phyloP scores from a whole-genome alignment of 2,113 vertebrate genomes.

The Lasiurus cinereus region DNA sequence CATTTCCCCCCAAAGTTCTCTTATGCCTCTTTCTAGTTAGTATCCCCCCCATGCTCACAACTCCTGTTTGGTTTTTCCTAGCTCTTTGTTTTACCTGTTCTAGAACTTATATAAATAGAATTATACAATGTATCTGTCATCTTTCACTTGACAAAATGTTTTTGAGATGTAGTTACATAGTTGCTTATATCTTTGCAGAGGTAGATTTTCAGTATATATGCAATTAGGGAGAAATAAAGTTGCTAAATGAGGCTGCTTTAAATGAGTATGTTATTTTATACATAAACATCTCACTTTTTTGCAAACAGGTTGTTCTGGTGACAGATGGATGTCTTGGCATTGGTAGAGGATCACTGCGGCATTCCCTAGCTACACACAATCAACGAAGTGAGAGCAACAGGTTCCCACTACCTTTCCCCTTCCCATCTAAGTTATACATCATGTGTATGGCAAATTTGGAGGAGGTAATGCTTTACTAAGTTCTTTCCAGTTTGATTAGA shows the following conservation, averaged over 20 bases:
- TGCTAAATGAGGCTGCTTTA: not conserved
- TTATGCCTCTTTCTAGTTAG: not conserved
- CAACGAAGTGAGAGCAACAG: conserved; percentile 94
- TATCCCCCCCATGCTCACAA: not conserved
- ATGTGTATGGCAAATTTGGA: conserved; percentile 98
- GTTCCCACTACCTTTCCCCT: conserved; percentile 97
- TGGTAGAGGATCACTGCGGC: conserved; percentile 95
- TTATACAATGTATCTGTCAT: not conserved
- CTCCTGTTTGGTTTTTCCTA: not conserved
- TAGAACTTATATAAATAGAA: not conserved
- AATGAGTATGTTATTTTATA: not conserved
- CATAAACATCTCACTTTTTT: conserved; percentile 53
- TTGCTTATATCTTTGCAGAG: not conserved
- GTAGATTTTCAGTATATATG: not conserved
- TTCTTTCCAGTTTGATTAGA: conserved; percentile 41
- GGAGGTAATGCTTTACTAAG: conserved; percentile 90
- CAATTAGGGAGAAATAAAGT: not conserved
- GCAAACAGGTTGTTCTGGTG: conserved; percentile 94
- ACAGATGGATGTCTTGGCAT: conserved; percentile 98
- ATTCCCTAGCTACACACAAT: conserved; percentile 93
- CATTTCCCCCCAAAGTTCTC: not conserved
- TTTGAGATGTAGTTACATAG: not conserved
- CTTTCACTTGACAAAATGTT: conserved; percentile 18
- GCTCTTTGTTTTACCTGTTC: not conserved
- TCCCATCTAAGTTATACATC: conserved; percentile 96